Evolutionary conservation across 2,888 invertebrate genomes (phyloP).

Genomic region (Sminthurides aquaticus): DNA sequence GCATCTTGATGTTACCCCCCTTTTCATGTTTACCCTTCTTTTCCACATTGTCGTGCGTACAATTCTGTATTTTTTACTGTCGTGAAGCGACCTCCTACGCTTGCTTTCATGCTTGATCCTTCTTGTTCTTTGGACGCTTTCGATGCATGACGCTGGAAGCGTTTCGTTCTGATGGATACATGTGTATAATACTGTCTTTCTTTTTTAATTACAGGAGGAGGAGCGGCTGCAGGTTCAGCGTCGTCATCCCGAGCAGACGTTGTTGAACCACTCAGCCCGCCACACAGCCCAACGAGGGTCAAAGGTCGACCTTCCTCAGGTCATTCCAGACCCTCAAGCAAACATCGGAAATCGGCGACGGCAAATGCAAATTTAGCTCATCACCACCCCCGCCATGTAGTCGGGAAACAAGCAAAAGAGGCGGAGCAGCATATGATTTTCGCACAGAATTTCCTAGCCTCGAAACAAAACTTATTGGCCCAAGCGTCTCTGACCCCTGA

Average conservation of each 20-base stretch:
- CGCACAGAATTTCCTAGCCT: conserved; percentile 30
- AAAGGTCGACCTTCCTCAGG: neutral
- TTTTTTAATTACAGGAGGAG: no score
- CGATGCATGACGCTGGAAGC: no score
- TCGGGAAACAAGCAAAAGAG: neutral
- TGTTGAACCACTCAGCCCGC: conserved; percentile 2
- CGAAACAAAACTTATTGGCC: conserved; percentile 38
- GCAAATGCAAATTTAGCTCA: neutral
- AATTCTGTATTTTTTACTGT: no score
- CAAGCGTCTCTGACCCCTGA: conserved; percentile 28
- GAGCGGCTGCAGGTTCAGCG: no score
- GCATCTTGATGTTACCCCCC: neutral
- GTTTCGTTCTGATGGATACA: no score
- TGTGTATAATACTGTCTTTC: no score
- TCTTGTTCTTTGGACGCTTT: no score
- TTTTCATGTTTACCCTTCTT: no score
- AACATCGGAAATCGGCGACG: neutral
- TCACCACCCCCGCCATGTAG: neutral
- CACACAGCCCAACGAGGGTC: neutral
- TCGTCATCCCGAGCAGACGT: no score
- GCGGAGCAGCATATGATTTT: conserved; percentile 5
- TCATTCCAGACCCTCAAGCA: neutral
- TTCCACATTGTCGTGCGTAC: no score
- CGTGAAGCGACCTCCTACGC: no score
- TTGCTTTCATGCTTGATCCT: no score